Evolutionary conservation across 2,113 vertebrate species (phyloP).

Genomic region (Gavialis gangeticus): DNA sequence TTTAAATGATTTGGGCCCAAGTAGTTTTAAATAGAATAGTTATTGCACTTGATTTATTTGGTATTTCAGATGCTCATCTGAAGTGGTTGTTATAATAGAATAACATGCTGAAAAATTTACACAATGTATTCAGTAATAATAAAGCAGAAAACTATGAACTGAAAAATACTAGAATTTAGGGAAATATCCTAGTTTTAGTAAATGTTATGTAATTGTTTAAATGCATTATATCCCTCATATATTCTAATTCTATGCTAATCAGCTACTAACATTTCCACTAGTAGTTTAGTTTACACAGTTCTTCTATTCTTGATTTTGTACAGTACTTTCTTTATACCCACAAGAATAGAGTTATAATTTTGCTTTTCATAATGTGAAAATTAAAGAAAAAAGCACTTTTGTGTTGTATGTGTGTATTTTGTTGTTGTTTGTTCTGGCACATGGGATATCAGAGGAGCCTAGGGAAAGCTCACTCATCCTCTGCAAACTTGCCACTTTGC

Average conservation of each 20-base stretch:
- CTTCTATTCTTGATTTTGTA: neutral
- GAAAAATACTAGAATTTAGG: neutral
- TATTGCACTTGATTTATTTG: neutral
- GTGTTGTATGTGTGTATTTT: neutral
- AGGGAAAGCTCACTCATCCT: constrained; percentile 67
- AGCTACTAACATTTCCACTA: neutral
- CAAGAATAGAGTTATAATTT: neutral
- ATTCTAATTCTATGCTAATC: neutral
- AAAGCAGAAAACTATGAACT: neutral
- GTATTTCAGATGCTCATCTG: neutral
- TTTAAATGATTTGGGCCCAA: neutral
- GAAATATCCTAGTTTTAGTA: neutral
- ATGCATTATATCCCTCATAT: neutral
- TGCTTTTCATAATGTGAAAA: neutral
- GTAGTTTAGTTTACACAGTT: neutral
- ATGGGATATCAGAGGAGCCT: neutral
- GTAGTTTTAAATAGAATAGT: neutral
- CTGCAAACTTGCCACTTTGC: constrained; percentile 65
- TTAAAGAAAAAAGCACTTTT: neutral
- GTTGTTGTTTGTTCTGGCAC: constrained; percentile 68
- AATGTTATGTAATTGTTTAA: neutral
- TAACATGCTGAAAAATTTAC: neutral
- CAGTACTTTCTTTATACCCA: neutral
- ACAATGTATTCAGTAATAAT: neutral
- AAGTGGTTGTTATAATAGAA: neutral